Percentiles rank a stretch among this genome's conserved stretches.
Conservation (phyloP, 2,888 invertebrate genomes). For the Polietes domitor region DNA sequence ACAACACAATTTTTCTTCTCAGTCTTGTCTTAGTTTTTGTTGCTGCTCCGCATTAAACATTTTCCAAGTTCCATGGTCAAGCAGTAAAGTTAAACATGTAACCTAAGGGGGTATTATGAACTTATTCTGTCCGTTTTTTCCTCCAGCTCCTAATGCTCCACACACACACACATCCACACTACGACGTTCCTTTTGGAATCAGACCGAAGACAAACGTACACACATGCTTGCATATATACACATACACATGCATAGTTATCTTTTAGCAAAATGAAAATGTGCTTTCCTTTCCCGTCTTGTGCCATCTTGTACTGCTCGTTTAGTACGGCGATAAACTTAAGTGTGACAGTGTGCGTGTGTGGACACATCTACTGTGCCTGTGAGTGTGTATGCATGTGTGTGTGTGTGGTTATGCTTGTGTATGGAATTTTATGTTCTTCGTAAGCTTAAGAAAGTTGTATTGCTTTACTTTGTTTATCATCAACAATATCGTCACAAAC, state of each 20-base stretch:
- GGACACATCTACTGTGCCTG: no score
- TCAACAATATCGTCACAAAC: slow-evolving; percentile 49
- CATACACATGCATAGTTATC: slow-evolving; percentile 39
- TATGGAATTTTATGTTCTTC: slow-evolving; percentile 48
- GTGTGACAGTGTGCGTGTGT: background rate
- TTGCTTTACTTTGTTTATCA: slow-evolving; percentile 58
- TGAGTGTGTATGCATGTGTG: background rate
- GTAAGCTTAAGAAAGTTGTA: slow-evolving; percentile 59
- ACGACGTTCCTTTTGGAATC: slow-evolving; percentile 20
- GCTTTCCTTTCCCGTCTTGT: slow-evolving; percentile 22
- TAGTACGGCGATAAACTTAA: slow-evolving; percentile 18
- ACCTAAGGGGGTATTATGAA: slow-evolving; percentile 50
- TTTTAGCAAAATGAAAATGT: slow-evolving; percentile 59
- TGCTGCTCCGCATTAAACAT: slow-evolving; percentile 42
- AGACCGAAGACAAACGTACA: slow-evolving; percentile 31
- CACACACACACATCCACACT: slow-evolving; percentile 24
- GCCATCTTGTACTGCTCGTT: slow-evolving; percentile 15
- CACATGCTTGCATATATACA: background rate
- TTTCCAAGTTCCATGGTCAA: slow-evolving; percentile 64
- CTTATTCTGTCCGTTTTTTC: slow-evolving; percentile 24
- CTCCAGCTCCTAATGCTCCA: background rate
- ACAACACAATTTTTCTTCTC: slow-evolving; percentile 9
- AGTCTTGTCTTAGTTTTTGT: slow-evolving; percentile 27
- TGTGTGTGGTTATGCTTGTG: slow-evolving; percentile 29
- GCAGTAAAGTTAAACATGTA: slow-evolving; percentile 57